Conservation (phyloP, 2,888 invertebrate genomes). For the Autographa pulchrina region DNA sequence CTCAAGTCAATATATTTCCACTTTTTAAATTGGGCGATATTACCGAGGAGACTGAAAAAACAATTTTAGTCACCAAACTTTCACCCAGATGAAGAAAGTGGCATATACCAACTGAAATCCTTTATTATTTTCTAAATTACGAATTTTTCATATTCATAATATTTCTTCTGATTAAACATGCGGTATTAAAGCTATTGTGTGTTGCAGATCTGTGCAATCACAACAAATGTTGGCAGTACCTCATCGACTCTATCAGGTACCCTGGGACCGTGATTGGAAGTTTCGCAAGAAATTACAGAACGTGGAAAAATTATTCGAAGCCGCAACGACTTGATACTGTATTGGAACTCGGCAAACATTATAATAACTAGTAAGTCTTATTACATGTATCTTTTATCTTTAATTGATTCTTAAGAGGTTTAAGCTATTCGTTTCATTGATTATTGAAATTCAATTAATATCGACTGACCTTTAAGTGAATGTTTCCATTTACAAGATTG, state of each 20-base stretch:
- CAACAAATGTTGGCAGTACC: constrained; percentile 77
- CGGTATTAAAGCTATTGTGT: neutral
- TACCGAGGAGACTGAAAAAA: too few relatives aligned
- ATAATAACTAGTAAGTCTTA: constrained; percentile 71
- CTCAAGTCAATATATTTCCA: too few relatives aligned
- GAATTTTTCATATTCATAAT: neutral
- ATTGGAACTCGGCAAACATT: constrained; percentile 69
- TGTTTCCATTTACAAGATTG: constrained; percentile 1
- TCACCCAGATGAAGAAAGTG: too few relatives aligned
- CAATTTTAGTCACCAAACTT: too few relatives aligned
- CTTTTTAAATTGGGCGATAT: too few relatives aligned
- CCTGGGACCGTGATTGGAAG: constrained; percentile 76
- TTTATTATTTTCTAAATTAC: too few relatives aligned
- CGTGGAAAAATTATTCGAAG: constrained; percentile 76
- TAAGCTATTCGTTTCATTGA: neutral
- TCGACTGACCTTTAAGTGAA: neutral
- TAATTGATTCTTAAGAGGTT: neutral
- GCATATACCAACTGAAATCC: too few relatives aligned
- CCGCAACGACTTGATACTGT: constrained; percentile 66
- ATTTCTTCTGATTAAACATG: neutral
- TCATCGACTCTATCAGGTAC: constrained; percentile 71
- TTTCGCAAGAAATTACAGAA: constrained; percentile 73
- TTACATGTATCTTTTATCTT: neutral
- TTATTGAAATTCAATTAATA: neutral
- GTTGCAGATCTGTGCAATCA: constrained; percentile 82